Conservation (phyloP, 2,888 invertebrate genomes). For the Mesoligia furuncula region DNA sequence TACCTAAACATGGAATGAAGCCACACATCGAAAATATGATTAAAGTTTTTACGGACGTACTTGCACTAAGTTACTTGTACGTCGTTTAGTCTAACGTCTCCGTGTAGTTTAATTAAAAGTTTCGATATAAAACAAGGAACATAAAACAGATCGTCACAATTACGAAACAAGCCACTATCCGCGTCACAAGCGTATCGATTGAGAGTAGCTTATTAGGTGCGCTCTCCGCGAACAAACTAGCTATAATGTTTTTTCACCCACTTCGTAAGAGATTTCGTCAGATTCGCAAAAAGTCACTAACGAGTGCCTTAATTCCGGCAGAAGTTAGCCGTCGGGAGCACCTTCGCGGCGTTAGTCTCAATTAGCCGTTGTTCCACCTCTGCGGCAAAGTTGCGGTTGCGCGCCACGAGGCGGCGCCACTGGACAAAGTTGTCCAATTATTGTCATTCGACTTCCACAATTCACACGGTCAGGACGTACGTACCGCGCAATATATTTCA, state of each 20-base stretch:
- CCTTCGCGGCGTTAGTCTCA: constrained; percentile 78
- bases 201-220: constrained; percentile 67
- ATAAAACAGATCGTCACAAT: constrained; percentile 53
- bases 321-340: constrained; percentile 78
- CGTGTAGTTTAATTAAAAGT: constrained; percentile 64
- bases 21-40: constrained; percentile 54
- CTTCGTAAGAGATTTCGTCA: constrained; percentile 82
- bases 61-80: constrained; percentile 36
- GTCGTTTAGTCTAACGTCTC: constrained; percentile 38
- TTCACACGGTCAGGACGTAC: constrained; percentile 48
- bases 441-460: constrained; percentile 75
- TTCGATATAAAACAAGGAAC: constrained; percentile 54
- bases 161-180: constrained; percentile 55
- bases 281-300: constrained; percentile 85
- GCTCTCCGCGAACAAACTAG: constrained; percentile 70
- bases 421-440: constrained; percentile 80
- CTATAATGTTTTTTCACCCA: constrained; percentile 80
- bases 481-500: constrained; percentile 37
- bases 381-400: constrained; percentile 62
- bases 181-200: constrained; percentile 55
- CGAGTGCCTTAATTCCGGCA: constrained; percentile 84
- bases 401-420: constrained; percentile 66
- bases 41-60: constrained; percentile 59
- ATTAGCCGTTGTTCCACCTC: constrained; percentile 78
- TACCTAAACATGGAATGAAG: constrained; percentile 12